These are phyloP conservation scores for Drosophila serrata DNA, from an alignment of 1,140 invertebrate genomes.

Conservation along the genomic window DNA sequence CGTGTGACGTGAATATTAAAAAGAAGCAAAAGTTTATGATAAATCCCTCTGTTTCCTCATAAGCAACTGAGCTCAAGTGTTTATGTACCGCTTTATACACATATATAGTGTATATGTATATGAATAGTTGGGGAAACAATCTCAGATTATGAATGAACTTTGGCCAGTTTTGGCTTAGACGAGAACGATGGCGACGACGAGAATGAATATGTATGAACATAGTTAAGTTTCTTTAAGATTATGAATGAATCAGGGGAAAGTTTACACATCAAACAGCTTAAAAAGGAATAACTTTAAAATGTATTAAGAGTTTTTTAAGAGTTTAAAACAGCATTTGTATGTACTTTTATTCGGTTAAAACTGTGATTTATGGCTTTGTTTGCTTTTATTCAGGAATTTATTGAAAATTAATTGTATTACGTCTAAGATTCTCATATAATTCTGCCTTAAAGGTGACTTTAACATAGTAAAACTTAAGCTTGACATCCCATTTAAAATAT, in stretches of 20 bases:
- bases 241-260: slow-evolving; percentile 49
- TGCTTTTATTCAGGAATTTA: no score
- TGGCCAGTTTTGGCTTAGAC: slow-evolving; percentile 31
- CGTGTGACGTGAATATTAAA: slow-evolving; percentile 58
- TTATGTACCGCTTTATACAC: slow-evolving; percentile 22
- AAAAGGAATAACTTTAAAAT: background rate
- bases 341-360: background rate
- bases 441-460: background rate
- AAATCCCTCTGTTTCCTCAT: slow-evolving; percentile 29
- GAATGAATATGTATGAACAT: slow-evolving; percentile 23
- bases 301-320: background rate
- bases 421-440: no score
- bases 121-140: slow-evolving; percentile 52
- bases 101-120: slow-evolving; percentile 1
- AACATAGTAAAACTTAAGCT: no score
- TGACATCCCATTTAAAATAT: background rate
- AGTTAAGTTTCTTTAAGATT: slow-evolving; percentile 34
- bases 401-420: background rate
- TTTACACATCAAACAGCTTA: slow-evolving; percentile 10
- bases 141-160: slow-evolving; percentile 56
- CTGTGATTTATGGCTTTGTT: background rate
- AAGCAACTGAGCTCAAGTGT: slow-evolving; percentile 25
- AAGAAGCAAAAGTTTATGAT: slow-evolving; percentile 51
- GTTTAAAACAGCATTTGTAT: background rate
- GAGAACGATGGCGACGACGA: background rate